Evolutionary conservation across 2,888 invertebrate genomes (phyloP).

Genomic region (Sturmia bella): DNA sequence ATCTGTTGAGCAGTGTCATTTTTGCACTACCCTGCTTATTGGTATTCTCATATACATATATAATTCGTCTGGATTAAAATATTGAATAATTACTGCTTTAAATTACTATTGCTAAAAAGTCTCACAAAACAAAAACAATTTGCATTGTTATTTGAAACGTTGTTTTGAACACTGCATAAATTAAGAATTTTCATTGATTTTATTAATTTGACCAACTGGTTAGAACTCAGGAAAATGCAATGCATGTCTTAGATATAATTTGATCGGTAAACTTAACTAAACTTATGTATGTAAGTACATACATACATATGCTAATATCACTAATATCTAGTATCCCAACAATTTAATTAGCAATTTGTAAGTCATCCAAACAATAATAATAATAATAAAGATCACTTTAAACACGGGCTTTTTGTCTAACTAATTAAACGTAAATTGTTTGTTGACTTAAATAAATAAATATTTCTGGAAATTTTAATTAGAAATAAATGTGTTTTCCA

Average conservation of each 20-base stretch:
- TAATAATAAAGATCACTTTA: slow-evolving; percentile 14
- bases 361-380: slow-evolving; percentile 12
- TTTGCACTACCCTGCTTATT: neutral
- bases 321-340: slow-evolving; percentile 1
- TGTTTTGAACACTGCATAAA: neutral
- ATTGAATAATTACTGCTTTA: neutral
- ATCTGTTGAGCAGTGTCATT: neutral
- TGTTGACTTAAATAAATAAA: slow-evolving; percentile 19
- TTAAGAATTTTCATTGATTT: slow-evolving; percentile 3
- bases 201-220: neutral
- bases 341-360: slow-evolving; percentile 15
- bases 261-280: neutral
- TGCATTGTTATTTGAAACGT: neutral
- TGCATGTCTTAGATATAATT: neutral
- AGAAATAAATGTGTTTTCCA: slow-evolving; percentile 9
- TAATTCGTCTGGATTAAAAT: neutral
- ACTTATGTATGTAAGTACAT: neutral
- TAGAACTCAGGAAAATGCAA: neutral
- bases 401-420: slow-evolving; percentile 7
- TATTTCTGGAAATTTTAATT: slow-evolving; percentile 16
- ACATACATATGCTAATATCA: neutral
- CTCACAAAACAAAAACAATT: neutral
- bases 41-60: neutral
- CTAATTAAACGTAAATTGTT: slow-evolving; percentile 7
- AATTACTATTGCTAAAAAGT: neutral